These are phyloP conservation scores for Eugnorisma glareosa DNA, from an alignment of 2,888 invertebrate species.

Conservation along the genomic window DNA sequence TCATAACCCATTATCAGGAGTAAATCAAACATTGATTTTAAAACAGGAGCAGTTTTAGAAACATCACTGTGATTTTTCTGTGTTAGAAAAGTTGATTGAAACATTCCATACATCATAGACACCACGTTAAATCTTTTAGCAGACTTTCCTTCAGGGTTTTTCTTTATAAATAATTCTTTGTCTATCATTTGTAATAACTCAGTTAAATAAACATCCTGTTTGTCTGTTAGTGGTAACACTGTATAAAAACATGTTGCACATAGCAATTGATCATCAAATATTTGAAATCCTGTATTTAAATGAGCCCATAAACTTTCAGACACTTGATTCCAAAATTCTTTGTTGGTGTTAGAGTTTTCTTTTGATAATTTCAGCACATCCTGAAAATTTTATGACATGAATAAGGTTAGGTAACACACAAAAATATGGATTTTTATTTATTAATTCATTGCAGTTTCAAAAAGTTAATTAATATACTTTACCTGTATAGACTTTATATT, in stretches of 20 bases:
- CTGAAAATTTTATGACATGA: constrained; percentile 72
- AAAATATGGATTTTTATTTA: background rate
- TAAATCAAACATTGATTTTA: constrained; percentile 76
- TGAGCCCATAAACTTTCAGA: constrained; percentile 79
- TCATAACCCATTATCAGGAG: constrained; percentile 82
- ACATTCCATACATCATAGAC: constrained; percentile 86
- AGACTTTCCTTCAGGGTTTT: constrained; percentile 53
- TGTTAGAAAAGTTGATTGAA: constrained; percentile 82
- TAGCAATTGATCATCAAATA: constrained; percentile 84
- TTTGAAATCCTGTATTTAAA: constrained; percentile 74
- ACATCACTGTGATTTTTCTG: constrained; percentile 60
- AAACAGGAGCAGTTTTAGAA: constrained; percentile 62
- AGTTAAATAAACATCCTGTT: constrained; percentile 74
- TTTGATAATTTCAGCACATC: constrained; percentile 75
- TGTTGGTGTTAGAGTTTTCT: constrained; percentile 55
- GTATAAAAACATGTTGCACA: constrained; percentile 85
- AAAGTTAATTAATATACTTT: too few relatives aligned
- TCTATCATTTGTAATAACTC: constrained; percentile 72
- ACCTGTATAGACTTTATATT: constrained; percentile 77
- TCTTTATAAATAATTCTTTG: constrained; percentile 67
- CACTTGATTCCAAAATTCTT: constrained; percentile 71
- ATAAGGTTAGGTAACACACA: background rate
- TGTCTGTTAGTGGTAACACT: constrained; percentile 72
- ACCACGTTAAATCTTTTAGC: constrained; percentile 71
- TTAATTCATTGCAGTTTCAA: background rate